phyloP scores from a whole-genome alignment of 92 coral and sea anemone species.

The Phenganax marumi region DNA sequence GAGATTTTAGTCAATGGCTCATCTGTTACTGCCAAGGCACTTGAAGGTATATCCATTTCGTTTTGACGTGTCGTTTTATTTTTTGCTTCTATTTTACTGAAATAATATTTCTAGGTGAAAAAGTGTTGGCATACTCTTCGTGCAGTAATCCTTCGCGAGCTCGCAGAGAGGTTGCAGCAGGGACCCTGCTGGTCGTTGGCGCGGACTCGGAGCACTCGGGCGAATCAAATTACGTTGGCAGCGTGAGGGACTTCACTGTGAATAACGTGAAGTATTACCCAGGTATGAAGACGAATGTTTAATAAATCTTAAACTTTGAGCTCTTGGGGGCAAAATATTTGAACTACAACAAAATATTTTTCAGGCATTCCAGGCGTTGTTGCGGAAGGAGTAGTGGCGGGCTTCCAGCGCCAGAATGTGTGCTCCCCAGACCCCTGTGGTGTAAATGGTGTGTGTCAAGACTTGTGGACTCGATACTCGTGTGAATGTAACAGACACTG shows the following conservation, averaged over 20 bases:
- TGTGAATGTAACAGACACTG: conserved; percentile 85
- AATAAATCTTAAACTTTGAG: no score
- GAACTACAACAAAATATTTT: conserved; percentile 27
- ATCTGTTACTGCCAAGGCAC: conserved; percentile 8
- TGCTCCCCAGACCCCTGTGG: conserved; percentile 78
- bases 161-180: conserved; percentile 18
- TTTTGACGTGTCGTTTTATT: no score
- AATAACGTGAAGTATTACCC: conserved; percentile 66
- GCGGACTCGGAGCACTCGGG: conserved; percentile 46
- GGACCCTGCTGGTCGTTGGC: conserved; percentile 64
- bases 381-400: conserved; percentile 47
- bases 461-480: conserved; percentile 72
- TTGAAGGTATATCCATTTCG: no score
- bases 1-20: background rate
- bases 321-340: no score
- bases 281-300: background rate
- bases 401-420: conserved; percentile 73
- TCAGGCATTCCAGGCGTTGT: conserved; percentile 58
- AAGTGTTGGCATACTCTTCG: no score
- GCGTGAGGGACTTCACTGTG: conserved; percentile 74
- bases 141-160: background rate
- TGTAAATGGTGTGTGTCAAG: conserved; percentile 73
- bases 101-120: no score
- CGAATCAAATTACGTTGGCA: conserved; percentile 68
- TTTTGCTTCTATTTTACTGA: no score